phyloP scores from a whole-genome alignment of 2,888 invertebrate species.

The Synergus japonicus region DNA sequence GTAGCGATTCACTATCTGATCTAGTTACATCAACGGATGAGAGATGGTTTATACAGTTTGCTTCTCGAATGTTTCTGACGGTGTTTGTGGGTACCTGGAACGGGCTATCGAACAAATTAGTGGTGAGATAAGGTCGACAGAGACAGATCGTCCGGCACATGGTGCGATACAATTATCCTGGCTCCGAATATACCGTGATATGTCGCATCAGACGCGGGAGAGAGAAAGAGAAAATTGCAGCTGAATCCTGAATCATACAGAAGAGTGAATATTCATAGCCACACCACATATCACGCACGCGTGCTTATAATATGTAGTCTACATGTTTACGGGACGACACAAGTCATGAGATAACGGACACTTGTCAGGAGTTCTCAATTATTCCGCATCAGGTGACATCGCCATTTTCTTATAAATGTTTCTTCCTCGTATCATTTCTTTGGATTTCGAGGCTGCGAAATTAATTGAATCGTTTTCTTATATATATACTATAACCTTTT shows the following conservation, averaged over 20 bases:
- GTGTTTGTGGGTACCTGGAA: slow-evolving; percentile 41
- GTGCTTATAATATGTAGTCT: not conserved
- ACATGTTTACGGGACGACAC: not conserved
- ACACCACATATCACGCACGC: not conserved
- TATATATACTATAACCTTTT: too few species aligned
- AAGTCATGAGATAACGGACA: not conserved
- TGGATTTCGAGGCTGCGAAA: too few species aligned
- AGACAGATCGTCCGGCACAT: slow-evolving; percentile 70
- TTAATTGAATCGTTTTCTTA: not conserved
- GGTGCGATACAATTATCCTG: slow-evolving; percentile 70
- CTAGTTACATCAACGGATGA: slow-evolving; percentile 39
- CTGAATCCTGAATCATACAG: slow-evolving; percentile 15
- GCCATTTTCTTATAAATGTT: not conserved
- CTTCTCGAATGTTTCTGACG: slow-evolving; percentile 44
- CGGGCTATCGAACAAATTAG: slow-evolving; percentile 73
- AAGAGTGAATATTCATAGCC: slow-evolving; percentile 26
- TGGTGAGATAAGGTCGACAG: slow-evolving; percentile 73
- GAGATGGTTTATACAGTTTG: slow-evolving; percentile 43
- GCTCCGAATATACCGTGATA: slow-evolving; percentile 38
- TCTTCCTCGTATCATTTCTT: not conserved
- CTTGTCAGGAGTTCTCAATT: not conserved
- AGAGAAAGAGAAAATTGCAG: slow-evolving; percentile 4
- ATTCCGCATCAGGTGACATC: not conserved
- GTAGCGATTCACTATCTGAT: slow-evolving; percentile 11
- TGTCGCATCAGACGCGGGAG: not conserved